Evolutionary conservation across 2,113 vertebrate genomes (phyloP).

Genomic region (Stigmatopora argus): DNA sequence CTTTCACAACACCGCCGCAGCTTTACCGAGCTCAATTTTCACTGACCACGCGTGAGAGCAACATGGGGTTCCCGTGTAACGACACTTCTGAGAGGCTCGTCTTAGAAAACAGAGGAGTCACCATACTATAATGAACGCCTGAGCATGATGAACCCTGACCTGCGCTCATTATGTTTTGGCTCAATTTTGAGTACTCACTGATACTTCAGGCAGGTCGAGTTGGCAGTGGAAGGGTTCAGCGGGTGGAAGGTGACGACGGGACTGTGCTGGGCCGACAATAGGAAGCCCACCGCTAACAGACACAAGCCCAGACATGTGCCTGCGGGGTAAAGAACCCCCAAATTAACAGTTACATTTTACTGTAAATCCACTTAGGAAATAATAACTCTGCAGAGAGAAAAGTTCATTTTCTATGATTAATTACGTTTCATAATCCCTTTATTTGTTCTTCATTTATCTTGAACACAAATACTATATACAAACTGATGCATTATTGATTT

Average conservation of each 20-base stretch:
- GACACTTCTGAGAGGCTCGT: not conserved
- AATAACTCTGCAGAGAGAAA: no score
- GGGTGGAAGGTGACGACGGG: constrained; percentile 83
- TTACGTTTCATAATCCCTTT: no score
- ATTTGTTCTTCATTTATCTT: no score
- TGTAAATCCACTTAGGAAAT: not conserved
- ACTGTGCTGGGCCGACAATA: constrained; percentile 86
- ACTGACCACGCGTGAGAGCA: not conserved
- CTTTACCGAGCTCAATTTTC: not conserved
- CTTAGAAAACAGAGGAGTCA: not conserved
- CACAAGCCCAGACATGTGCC: constrained; percentile 85
- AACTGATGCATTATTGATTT: no score
- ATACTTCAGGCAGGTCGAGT: constrained; percentile 84
- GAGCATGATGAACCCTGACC: not conserved
- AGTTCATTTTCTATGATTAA: no score
- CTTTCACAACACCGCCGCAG: not conserved
- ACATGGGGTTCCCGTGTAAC: not conserved
- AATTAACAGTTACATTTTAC: not conserved
- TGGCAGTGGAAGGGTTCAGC: constrained; percentile 73
- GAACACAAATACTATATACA: no score
- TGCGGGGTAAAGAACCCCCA: constrained; percentile 35
- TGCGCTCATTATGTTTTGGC: not conserved
- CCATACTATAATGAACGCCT: not conserved
- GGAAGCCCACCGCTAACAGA: constrained; percentile 86
- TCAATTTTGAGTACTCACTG: constrained; percentile 71